Evolutionary conservation across 2,888 invertebrate genomes (phyloP).

Genomic region (Steinernema hermaphroditum): DNA sequence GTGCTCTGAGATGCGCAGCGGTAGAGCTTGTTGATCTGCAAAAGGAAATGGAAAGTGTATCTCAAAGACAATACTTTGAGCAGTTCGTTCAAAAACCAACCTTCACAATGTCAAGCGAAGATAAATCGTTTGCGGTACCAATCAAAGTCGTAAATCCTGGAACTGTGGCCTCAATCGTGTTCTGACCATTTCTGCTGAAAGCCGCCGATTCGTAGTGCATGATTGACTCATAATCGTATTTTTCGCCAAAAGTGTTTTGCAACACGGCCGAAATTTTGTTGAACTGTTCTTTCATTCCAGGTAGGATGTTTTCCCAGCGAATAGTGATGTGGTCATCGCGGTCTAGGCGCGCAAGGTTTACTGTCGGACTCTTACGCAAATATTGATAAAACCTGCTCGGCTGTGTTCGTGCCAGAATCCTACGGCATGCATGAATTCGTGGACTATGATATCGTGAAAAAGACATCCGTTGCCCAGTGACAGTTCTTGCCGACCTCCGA

Average conservation of each 20-base stretch:
- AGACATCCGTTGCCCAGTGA: constrained; percentile 63
- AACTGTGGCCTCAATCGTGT: constrained; percentile 62
- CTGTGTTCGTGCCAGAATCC: constrained; percentile 66
- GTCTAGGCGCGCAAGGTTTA: constrained; percentile 52
- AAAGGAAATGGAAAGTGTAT: constrained; percentile 2
- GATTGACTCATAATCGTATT: constrained; percentile 64
- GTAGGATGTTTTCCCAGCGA: constrained; percentile 66
- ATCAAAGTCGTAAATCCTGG: constrained; percentile 64
- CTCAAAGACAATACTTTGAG: too few species aligned
- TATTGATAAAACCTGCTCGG: constrained; percentile 52
- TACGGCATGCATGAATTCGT: constrained; percentile 62
- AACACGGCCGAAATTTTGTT: constrained; percentile 57
- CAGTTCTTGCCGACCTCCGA: constrained; percentile 64
- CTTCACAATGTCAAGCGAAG: constrained; percentile 62
- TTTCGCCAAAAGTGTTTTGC: constrained; percentile 63
- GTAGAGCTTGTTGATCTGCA: constrained; percentile 53
- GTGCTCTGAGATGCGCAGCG: constrained; percentile 37
- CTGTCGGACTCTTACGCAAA: background rate
- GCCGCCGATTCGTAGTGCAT: constrained; percentile 66
- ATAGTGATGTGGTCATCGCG: constrained; percentile 68
- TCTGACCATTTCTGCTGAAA: constrained; percentile 64
- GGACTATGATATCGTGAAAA: constrained; percentile 66
- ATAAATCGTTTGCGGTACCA: constrained; percentile 62
- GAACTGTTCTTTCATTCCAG: constrained; percentile 66
- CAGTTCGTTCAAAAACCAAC: constrained; percentile 41